These are phyloP conservation scores for Eriosoma lanigerum DNA, from an alignment of 1,140 invertebrate genomes.

Conservation along the genomic window DNA sequence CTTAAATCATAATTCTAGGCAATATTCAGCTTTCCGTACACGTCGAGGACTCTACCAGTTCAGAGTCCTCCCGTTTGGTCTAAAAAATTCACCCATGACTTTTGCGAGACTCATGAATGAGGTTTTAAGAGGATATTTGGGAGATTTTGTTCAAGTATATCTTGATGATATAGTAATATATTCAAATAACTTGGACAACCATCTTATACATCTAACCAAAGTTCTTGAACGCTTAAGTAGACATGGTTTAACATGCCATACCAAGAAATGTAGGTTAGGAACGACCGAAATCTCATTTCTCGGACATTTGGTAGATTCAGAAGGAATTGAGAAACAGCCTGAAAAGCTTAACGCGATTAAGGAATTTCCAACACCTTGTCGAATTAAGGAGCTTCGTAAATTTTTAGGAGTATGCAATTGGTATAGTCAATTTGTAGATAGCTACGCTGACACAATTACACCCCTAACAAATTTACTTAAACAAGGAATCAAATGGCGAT, in stretches of 20 bases:
- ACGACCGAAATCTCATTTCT: slow-evolving; percentile 15
- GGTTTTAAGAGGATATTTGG: slow-evolving; percentile 56
- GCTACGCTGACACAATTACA: neutral
- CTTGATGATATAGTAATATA: slow-evolving; percentile 54
- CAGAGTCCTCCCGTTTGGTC: slow-evolving; percentile 57
- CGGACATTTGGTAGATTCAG: slow-evolving; percentile 58
- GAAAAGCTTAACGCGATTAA: slow-evolving; percentile 57
- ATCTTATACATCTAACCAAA: slow-evolving; percentile 43
- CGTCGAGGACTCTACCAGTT: neutral
- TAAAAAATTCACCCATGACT: slow-evolving; percentile 58
- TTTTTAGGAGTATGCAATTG: slow-evolving; percentile 56
- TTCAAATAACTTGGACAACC: slow-evolving; percentile 37
- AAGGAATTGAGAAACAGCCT: slow-evolving; percentile 57
- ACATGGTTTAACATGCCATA: neutral
- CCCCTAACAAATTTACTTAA: neutral
- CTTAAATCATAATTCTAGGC: neutral
- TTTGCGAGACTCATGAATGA: slow-evolving; percentile 58
- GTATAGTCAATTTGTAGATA: slow-evolving; percentile 13
- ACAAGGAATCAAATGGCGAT: neutral
- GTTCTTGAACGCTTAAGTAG: slow-evolving; percentile 48
- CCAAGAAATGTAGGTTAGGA: slow-evolving; percentile 16
- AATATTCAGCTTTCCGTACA: neutral
- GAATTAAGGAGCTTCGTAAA: slow-evolving; percentile 56
- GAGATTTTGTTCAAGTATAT: slow-evolving; percentile 52
- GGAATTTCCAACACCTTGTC: slow-evolving; percentile 57